A percentile compares a stretch with the other conserved stretches of the same genome.
phyloP scores from a whole-genome alignment of 2,113 vertebrate species.

The Brachionichthys hirsutus region DNA sequence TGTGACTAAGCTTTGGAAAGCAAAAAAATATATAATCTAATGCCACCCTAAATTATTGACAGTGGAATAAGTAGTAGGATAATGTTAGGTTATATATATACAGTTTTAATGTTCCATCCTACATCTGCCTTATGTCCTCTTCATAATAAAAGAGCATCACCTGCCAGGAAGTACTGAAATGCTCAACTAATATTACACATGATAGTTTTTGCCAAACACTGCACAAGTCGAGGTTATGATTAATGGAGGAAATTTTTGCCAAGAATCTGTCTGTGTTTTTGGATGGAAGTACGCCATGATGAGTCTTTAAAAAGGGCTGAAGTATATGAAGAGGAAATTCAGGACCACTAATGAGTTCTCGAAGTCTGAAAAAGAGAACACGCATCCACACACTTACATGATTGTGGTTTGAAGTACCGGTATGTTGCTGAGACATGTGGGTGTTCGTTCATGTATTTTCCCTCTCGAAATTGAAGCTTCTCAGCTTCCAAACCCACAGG shows the following conservation, averaged over 20 bases:
- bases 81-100: background rate
- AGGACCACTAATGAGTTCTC: constrained; percentile 46
- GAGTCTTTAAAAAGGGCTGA: constrained; percentile 32
- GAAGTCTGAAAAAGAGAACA: constrained; percentile 16
- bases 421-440: constrained; percentile 18
- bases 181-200: background rate
- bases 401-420: constrained; percentile 22
- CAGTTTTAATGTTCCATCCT: no score
- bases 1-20: no score
- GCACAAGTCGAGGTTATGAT: background rate
- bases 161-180: background rate
- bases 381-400: constrained; percentile 23
- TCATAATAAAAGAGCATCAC: background rate
- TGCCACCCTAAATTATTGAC: no score
- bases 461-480: constrained; percentile 23
- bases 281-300: constrained; percentile 9
- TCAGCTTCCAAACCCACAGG: constrained; percentile 49
- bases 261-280: constrained; percentile 5
- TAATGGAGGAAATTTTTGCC: background rate
- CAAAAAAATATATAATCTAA: no score
- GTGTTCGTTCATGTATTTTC: constrained; percentile 23
- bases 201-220: constrained; percentile 7
- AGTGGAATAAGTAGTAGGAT: no score
- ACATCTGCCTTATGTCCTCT: background rate
- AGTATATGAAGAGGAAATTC: constrained; percentile 34